These are phyloP conservation scores for Channallabes apus DNA, from an alignment of 2,797 vertebrate species.

Conservation along the genomic window DNA sequence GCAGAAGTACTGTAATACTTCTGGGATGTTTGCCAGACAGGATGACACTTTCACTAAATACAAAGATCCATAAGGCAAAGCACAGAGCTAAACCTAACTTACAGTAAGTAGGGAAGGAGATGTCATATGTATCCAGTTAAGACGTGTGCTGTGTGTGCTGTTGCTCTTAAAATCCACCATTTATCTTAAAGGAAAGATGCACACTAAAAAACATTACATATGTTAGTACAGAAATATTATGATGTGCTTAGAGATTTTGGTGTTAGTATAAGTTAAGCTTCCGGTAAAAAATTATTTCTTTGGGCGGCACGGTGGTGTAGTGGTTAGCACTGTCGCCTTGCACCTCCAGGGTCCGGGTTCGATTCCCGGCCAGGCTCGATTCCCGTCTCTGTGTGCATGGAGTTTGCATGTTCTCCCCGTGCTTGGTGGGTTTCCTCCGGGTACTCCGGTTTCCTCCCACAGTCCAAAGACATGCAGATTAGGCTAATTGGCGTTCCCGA, in stretches of 20 bases:
- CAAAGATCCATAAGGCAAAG: slow-evolving; percentile 1
- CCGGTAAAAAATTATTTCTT: too few species aligned
- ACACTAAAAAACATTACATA: neutral
- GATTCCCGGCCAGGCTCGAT: too few species aligned
- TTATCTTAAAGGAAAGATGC: neutral
- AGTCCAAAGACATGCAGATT: too few species aligned
- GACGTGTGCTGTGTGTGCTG: neutral
- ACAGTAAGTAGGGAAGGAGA: neutral
- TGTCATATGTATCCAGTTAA: neutral
- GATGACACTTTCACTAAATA: neutral
- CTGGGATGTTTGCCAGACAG: slow-evolving; percentile 8
- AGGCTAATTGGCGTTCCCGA: too few species aligned
- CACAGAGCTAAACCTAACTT: neutral
- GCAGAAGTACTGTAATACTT: neutral
- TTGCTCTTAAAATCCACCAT: neutral
- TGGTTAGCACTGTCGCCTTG: too few species aligned
- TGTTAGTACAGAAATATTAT: neutral
- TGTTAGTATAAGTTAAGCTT: neutral
- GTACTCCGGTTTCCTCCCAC: too few species aligned
- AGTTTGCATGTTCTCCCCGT: too few species aligned
- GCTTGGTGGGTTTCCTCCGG: too few species aligned
- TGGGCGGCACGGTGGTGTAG: too few species aligned
- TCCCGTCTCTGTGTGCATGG: too few species aligned
- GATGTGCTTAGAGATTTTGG: neutral
- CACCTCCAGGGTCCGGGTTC: too few species aligned